Evolutionary conservation across 2,888 invertebrate genomes (phyloP).

Genomic region (Pheosia tremula): DNA sequence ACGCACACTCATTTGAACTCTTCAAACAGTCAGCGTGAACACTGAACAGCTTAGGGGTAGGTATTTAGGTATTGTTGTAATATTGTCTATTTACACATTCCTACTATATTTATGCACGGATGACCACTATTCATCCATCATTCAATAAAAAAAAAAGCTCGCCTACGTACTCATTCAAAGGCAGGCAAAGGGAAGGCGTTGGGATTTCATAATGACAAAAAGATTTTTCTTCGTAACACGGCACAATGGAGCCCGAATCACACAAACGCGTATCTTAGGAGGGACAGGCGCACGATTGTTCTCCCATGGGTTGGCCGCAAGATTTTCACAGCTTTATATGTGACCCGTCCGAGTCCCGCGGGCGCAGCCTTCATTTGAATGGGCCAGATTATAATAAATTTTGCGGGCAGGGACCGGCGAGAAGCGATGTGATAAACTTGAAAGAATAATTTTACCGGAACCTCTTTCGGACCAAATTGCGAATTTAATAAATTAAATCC

Average conservation of each 20-base stretch:
- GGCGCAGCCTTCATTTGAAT: slow-evolving; percentile 56
- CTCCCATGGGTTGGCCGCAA: slow-evolving; percentile 48
- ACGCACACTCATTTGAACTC: background rate
- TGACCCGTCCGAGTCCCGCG: slow-evolving; percentile 38
- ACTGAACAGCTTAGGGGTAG: background rate
- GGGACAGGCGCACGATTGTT: slow-evolving; percentile 49
- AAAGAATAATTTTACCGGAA: slow-evolving; percentile 30
- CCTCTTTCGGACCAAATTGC: background rate
- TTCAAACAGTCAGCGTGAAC: no score
- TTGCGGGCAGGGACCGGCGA: slow-evolving; percentile 21
- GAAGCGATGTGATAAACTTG: slow-evolving; percentile 33
- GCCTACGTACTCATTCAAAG: slow-evolving; percentile 26
- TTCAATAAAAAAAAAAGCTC: slow-evolving; percentile 9
- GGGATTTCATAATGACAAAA: slow-evolving; percentile 47
- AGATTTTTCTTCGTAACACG: slow-evolving; percentile 48
- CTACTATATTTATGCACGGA: no score
- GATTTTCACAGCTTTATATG: slow-evolving; percentile 55
- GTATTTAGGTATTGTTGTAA: background rate
- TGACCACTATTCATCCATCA: background rate
- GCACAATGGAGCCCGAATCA: slow-evolving; percentile 56
- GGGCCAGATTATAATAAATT: slow-evolving; percentile 59
- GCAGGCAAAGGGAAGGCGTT: slow-evolving; percentile 37
- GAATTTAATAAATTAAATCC: background rate
- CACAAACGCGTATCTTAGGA: slow-evolving; percentile 49
- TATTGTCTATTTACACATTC: no score